Percentiles rank a stretch among this genome's conserved stretches.
phyloP scores from a whole-genome alignment of 1,140 invertebrate species.

The Pantala flavescens region DNA sequence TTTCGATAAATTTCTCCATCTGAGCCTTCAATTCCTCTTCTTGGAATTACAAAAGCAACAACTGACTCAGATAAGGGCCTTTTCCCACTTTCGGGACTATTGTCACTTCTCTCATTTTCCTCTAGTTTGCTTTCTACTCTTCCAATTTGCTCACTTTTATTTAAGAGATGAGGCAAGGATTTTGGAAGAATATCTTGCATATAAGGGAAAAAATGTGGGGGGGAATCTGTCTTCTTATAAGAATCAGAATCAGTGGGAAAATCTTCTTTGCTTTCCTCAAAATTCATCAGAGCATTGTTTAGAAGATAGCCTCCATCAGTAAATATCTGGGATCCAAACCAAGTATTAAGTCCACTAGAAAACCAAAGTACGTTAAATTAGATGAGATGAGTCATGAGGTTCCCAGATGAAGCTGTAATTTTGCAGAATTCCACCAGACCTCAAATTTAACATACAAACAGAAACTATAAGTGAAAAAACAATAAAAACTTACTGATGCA shows the following conservation, averaged over 20 bases:
- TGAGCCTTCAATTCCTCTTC: not conserved
- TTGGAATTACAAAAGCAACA: not conserved
- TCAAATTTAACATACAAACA: too few species aligned
- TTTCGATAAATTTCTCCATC: not conserved
- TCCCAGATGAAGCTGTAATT: too few species aligned
- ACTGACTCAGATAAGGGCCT: not conserved
- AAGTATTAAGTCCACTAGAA: constrained; percentile 39
- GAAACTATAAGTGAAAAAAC: too few species aligned
- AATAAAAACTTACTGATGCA: too few species aligned
- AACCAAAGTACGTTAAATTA: constrained; percentile 20
- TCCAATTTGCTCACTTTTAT: not conserved
- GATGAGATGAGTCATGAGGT: too few species aligned
- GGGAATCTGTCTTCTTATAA: not conserved
- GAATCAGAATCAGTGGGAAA: constrained; percentile 25
- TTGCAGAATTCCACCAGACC: too few species aligned
- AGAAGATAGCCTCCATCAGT: constrained; percentile 37
- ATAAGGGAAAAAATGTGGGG: not conserved
- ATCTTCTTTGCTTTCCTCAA: constrained; percentile 18
- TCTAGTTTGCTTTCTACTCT: not conserved
- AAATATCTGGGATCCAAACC: constrained; percentile 41
- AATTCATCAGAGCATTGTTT: constrained; percentile 29
- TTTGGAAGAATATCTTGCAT: too few species aligned
- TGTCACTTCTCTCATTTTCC: not conserved
- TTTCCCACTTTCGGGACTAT: not conserved
- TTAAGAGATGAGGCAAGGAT: not conserved